A percentile compares a stretch with the other conserved stretches of the same genome.
Evolutionary conservation across 2,888 invertebrate species (phyloP).

Genomic region (Rhopalosiphum nymphaeae): DNA sequence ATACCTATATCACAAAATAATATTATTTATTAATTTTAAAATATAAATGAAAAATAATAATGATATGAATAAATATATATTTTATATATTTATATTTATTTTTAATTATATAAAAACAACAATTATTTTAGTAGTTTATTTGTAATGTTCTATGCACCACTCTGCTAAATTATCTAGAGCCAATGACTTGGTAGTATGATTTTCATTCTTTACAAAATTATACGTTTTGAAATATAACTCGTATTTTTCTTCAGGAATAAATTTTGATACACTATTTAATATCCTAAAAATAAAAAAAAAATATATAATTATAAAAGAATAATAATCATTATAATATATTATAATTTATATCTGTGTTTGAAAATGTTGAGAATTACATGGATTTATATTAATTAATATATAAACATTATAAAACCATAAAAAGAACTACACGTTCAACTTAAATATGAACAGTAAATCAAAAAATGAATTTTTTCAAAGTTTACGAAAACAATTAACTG

Average conservation of each 20-base stretch:
- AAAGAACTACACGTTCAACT: background rate
- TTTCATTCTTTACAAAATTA: background rate
- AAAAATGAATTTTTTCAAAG: background rate
- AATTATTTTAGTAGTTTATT: background rate
- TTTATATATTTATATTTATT: background rate
- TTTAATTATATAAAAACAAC: background rate
- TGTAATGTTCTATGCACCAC: constrained; percentile 37
- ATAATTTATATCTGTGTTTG: background rate
- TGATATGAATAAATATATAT: too few relatives aligned
- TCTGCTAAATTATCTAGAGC: background rate
- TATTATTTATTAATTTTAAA: background rate
- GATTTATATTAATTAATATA: background rate
- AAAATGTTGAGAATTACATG: background rate
- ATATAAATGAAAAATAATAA: too few relatives aligned
- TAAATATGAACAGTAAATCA: background rate
- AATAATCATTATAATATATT: background rate
- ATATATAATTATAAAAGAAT: background rate
- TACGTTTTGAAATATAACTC: constrained; percentile 6
- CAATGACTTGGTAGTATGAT: background rate
- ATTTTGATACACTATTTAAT: constrained; percentile 19
- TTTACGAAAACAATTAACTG: background rate
- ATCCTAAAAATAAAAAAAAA: background rate
- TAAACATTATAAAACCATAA: background rate
- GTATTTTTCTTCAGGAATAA: background rate
- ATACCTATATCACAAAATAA: background rate